These are phyloP conservation scores for Argyra leucocephala DNA, from an alignment of 2,888 invertebrate species.

Conservation along the genomic window DNA sequence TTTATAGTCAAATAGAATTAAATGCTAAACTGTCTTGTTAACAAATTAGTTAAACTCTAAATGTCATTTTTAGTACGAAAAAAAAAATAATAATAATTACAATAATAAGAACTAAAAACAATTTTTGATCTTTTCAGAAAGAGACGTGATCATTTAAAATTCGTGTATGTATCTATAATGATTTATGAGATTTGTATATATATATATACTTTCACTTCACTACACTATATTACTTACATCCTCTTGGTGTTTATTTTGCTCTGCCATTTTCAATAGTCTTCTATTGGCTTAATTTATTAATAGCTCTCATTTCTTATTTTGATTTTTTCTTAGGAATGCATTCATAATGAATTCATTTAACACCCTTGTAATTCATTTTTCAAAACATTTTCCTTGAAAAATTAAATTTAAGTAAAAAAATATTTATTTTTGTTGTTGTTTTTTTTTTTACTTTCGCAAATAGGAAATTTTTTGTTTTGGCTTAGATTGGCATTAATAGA, in stretches of 20 bases:
- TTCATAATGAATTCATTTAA: not conserved
- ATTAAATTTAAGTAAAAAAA: not conserved
- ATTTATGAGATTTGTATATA: too few species aligned
- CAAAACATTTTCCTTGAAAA: not conserved
- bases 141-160: too few species aligned
- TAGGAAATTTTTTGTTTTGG: not conserved
- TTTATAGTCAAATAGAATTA: not conserved
- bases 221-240: too few species aligned
- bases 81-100: not conserved
- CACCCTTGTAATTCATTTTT: slow-evolving; percentile 4
- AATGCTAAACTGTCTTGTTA: not conserved
- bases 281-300: too few species aligned
- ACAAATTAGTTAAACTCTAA: not conserved
- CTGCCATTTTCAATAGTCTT: too few species aligned
- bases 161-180: too few species aligned
- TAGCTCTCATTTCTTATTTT: too few species aligned
- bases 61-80: not conserved
- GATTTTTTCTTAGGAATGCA: not conserved
- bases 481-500: not conserved
- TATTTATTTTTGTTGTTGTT: too few species aligned
- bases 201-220: too few species aligned
- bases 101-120: not conserved
- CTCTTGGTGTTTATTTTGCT: too few species aligned
- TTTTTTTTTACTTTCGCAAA: not conserved
- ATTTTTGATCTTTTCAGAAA: not conserved